Conservation (phyloP, 2,797 vertebrate species). For the Siniperca obscura region DNA sequence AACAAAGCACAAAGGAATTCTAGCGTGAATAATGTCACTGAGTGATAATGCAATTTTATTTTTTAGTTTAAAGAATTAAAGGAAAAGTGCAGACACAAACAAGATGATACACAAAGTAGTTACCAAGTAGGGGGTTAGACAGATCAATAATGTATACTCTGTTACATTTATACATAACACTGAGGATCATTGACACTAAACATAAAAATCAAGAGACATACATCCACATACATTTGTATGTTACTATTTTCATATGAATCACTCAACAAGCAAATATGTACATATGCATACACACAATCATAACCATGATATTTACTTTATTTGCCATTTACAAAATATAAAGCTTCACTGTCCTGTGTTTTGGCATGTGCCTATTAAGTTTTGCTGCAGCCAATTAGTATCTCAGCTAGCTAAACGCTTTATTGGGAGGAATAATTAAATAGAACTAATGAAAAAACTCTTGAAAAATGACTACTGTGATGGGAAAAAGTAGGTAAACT, state of each 20-base stretch:
- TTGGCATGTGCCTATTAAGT: constrained; percentile 80
- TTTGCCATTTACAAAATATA: neutral
- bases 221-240: neutral
- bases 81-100: constrained; percentile 19
- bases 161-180: neutral
- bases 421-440: constrained; percentile 89
- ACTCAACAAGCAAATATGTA: constrained; percentile 12
- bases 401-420: constrained; percentile 85
- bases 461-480: constrained; percentile 11
- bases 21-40: constrained; percentile 33
- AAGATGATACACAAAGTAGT: constrained; percentile 5
- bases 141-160: neutral
- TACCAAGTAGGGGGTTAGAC: neutral
- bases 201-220: neutral
- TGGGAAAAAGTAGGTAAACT: neutral
- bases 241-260: constrained; percentile 6
- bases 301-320: constrained; percentile 84
- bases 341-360: constrained; percentile 38
- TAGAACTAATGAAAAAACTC: constrained; percentile 53
- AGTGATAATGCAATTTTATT: constrained; percentile 7
- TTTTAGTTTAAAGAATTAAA: constrained; percentile 33
- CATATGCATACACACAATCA: constrained; percentile 58
- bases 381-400: constrained; percentile 6
- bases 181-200: neutral
- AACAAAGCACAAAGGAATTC: constrained; percentile 70